phyloP scores from a whole-genome alignment of 2,888 invertebrate species.

The Oligia latruncula region DNA sequence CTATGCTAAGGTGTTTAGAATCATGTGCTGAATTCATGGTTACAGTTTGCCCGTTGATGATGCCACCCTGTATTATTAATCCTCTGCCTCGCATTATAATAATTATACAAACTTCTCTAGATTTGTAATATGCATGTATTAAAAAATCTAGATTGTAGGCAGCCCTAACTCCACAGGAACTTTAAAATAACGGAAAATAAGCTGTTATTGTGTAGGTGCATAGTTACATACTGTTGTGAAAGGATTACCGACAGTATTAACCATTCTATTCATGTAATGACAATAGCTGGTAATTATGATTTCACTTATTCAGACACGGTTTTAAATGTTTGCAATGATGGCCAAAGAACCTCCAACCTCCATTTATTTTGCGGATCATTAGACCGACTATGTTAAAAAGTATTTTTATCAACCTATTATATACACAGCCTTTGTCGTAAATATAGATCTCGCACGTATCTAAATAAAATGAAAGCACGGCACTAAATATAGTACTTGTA shows the following conservation, averaged over 20 bases:
- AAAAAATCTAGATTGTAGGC: neutral
- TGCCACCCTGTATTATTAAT: neutral
- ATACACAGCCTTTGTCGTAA: neutral
- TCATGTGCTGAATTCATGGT: no score
- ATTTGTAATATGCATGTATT: neutral
- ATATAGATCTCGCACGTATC: neutral
- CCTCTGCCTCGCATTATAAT: neutral
- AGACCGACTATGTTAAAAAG: neutral
- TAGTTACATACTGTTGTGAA: conserved; percentile 54
- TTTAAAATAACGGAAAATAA: conserved; percentile 53
- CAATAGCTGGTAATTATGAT: conserved; percentile 66
- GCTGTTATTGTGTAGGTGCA: conserved; percentile 1
- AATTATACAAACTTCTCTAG: neutral
- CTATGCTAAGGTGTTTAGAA: neutral
- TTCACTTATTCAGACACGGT: conserved; percentile 44
- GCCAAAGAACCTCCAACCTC: neutral
- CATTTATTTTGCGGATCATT: conserved; percentile 26
- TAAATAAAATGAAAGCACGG: neutral
- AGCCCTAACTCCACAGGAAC: conserved; percentile 36
- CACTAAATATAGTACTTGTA: neutral
- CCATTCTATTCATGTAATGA: conserved; percentile 51
- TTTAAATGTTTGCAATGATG: conserved; percentile 37
- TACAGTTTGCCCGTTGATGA: neutral
- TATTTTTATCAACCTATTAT: neutral
- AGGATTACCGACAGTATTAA: conserved; percentile 47